These are phyloP conservation scores for Camponotus pennsylvanicus DNA, from an alignment of 1,140 invertebrate species.

Conservation along the genomic window DNA sequence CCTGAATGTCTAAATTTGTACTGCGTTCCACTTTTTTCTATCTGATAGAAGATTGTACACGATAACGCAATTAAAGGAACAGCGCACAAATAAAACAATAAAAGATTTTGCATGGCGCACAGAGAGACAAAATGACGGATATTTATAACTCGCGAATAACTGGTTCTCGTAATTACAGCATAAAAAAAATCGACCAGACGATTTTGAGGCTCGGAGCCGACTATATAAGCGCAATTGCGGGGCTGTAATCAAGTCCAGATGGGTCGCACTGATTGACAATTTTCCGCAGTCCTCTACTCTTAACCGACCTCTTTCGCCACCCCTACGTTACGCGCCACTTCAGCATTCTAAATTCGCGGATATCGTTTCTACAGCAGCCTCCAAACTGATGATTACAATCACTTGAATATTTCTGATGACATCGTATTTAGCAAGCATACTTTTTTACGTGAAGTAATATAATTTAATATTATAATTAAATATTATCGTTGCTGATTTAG, in stretches of 20 bases:
- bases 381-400: conserved; percentile 8
- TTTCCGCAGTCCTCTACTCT: conserved; percentile 75
- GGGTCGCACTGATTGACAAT: conserved; percentile 83
- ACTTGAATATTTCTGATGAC: not conserved
- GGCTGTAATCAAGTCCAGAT: conserved; percentile 82
- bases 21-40: conserved; percentile 25
- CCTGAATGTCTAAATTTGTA: conserved; percentile 49
- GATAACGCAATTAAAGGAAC: conserved; percentile 51
- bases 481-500: no score
- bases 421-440: not conserved
- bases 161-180: conserved; percentile 28
- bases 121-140: conserved; percentile 40
- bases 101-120: not conserved
- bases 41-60: conserved; percentile 21
- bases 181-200: conserved; percentile 64
- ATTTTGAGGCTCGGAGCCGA: conserved; percentile 61
- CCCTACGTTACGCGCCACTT: conserved; percentile 43
- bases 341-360: conserved; percentile 52
- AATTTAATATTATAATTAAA: not conserved
- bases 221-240: conserved; percentile 64
- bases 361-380: conserved; percentile 63
- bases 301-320: conserved; percentile 50
- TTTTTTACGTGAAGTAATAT: not conserved
- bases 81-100: conserved; percentile 35
- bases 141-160: conserved; percentile 55